Conservation (phyloP, 2,797 vertebrate species). For the Paedocypris micromegethes region DNA sequence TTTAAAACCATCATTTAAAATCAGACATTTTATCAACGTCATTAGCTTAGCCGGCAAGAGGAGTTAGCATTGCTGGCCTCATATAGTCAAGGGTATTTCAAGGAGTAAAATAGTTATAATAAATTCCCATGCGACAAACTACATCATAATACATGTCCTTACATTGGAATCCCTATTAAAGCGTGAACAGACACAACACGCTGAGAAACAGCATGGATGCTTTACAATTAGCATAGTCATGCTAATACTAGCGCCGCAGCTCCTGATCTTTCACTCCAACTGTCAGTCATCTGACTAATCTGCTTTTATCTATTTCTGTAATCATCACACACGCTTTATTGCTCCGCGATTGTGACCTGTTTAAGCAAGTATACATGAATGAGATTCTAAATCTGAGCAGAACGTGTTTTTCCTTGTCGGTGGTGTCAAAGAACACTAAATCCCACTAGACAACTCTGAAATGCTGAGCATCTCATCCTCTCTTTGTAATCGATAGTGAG, state of each 20-base stretch:
- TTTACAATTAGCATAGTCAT: too few species aligned
- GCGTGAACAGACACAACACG: not conserved
- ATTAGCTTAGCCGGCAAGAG: too few species aligned
- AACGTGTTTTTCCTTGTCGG: not conserved
- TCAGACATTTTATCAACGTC: too few species aligned
- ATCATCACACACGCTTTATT: constrained; percentile 2
- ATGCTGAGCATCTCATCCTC: constrained; percentile 22
- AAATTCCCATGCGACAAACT: too few species aligned
- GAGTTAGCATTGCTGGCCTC: too few species aligned
- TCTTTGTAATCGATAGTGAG: constrained; percentile 30
- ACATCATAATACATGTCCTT: too few species aligned
- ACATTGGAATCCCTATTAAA: not conserved
- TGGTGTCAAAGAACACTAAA: constrained; percentile 23
- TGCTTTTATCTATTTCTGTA: not conserved
- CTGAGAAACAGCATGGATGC: too few species aligned
- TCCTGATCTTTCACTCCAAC: not conserved
- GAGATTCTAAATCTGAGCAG: not conserved
- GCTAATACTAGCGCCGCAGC: not conserved
- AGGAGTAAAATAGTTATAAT: too few species aligned
- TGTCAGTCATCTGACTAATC: not conserved
- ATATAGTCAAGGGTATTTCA: too few species aligned
- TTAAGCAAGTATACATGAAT: not conserved
- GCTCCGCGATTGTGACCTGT: not conserved
- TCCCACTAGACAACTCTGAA: constrained; percentile 22
- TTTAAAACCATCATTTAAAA: too few species aligned